A percentile compares a stretch with the other conserved stretches of the same genome.
Conservation (phyloP, 2,113 vertebrate species). For the Callaeas wilsoni region DNA sequence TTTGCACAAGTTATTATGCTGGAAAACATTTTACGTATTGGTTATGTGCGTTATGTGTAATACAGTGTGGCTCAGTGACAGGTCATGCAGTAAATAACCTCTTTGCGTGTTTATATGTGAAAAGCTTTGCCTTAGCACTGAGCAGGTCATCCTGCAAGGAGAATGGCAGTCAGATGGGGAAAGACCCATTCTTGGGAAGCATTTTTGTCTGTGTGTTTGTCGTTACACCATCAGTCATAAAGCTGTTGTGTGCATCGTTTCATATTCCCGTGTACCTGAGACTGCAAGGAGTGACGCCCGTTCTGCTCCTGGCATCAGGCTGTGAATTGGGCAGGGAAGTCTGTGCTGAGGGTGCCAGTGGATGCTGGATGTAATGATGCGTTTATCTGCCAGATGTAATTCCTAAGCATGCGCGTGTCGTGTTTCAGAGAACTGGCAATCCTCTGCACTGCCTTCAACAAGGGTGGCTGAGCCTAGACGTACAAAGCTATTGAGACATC, state of each 20-base stretch:
- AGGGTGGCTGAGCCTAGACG: background rate
- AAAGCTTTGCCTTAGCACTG: background rate
- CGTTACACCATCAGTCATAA: fast-evolving
- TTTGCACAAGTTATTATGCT: background rate
- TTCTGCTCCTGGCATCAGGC: background rate
- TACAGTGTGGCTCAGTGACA: background rate
- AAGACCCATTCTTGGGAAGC: background rate
- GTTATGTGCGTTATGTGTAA: background rate
- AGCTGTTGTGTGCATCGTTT: background rate
- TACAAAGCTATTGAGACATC: background rate
- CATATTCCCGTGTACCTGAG: fast-evolving
- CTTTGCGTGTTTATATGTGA: background rate
- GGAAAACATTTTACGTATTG: background rate
- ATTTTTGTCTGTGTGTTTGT: background rate
- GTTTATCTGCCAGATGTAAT: background rate
- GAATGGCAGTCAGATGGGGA: background rate
- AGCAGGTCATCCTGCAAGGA: background rate
- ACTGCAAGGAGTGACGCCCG: fast-evolving
- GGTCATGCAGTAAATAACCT: background rate
- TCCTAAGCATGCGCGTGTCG: background rate
- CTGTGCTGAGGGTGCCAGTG: background rate
- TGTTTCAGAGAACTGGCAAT: background rate
- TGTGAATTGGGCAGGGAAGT: background rate
- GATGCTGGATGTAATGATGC: background rate
- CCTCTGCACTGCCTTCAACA: background rate